Evolutionary conservation across 2,797 vertebrate species (phyloP).

Genomic region (Sebastes diploproa): DNA sequence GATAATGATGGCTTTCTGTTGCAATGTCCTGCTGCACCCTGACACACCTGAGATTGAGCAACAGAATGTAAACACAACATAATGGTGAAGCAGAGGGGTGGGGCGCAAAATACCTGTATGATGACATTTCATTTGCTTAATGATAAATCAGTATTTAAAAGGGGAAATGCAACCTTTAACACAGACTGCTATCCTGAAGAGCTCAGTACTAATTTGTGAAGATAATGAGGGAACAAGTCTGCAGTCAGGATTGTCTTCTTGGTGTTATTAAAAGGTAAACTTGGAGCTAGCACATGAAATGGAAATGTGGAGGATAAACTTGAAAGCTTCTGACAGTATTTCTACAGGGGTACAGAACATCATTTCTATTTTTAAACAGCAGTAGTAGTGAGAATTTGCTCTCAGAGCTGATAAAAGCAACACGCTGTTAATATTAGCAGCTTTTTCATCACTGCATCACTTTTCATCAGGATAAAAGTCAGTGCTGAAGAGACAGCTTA

Average conservation of each 20-base stretch:
- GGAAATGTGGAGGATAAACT: background rate
- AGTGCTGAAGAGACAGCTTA: constrained; percentile 19
- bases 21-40: constrained; percentile 43
- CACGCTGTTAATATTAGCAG: constrained; percentile 42
- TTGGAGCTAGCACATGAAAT: background rate
- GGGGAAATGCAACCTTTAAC: background rate
- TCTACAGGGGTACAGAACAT: background rate
- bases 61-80: constrained; percentile 32
- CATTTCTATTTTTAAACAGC: constrained; percentile 36
- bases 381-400: background rate
- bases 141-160: background rate
- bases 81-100: constrained; percentile 12
- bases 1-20: constrained; percentile 6
- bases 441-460: constrained; percentile 19
- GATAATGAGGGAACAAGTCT: background rate
- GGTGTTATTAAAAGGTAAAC: background rate
- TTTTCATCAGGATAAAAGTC: constrained; percentile 34
- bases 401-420: constrained; percentile 42
- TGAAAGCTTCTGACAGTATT: background rate
- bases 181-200: background rate
- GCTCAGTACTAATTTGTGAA: background rate
- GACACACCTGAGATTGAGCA: constrained; percentile 64
- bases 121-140: constrained; percentile 20
- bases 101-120: constrained; percentile 19
- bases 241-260: background rate